Evolutionary conservation across 1,140 invertebrate genomes (phyloP).

Genomic region (Macrobrachium nipponense): DNA sequence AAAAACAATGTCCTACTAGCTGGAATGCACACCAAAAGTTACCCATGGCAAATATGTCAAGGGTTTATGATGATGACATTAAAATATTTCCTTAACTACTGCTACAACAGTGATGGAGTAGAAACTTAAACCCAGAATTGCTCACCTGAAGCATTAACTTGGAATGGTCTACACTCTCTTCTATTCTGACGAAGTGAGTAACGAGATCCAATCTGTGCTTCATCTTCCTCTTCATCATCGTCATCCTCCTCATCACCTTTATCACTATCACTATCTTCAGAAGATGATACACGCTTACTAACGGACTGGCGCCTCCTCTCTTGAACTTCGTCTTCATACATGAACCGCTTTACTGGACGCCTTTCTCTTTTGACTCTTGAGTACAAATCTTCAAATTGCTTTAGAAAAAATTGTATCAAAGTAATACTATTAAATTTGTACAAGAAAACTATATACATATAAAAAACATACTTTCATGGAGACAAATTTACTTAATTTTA

Average conservation of each 20-base stretch:
- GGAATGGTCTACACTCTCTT: conserved; percentile 64
- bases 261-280: conserved; percentile 48
- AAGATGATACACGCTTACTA: conserved; percentile 49
- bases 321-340: conserved; percentile 63
- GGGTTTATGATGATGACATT: too few relatives aligned
- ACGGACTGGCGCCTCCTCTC: conserved; percentile 59
- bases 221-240: conserved; percentile 32
- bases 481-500: too few relatives aligned
- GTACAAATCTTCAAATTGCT: conserved; percentile 72
- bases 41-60: too few relatives aligned
- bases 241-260: conserved; percentile 44
- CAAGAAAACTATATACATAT: too few relatives aligned
- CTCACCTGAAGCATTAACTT: conserved; percentile 45
- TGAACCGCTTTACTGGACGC: conserved; percentile 69
- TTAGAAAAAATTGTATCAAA: not conserved
- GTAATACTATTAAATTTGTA: not conserved
- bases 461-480: too few relatives aligned
- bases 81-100: too few relatives aligned
- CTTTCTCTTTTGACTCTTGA: conserved; percentile 74
- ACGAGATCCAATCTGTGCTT: conserved; percentile 30
- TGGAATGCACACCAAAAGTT: too few relatives aligned
- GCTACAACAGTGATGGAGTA: too few relatives aligned
- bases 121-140: too few relatives aligned
- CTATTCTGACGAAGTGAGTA: conserved; percentile 65
- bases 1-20: too few relatives aligned